A percentile compares a stretch with the other conserved stretches of the same genome.
Evolutionary conservation across 2,888 invertebrate species (phyloP).

Genomic region (Sinodicranocentrus sp.): DNA sequence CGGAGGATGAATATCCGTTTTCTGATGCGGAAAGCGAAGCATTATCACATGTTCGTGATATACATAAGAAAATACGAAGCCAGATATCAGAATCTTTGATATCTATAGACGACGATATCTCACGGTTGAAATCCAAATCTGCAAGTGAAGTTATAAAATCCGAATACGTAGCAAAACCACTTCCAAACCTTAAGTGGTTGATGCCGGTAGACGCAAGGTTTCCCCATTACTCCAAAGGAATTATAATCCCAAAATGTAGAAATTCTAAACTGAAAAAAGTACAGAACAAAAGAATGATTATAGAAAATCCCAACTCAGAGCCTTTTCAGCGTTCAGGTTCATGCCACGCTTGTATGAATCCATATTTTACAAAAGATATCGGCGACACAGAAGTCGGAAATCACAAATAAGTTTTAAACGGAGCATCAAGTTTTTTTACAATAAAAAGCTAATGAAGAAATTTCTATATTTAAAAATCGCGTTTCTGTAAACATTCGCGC

Average conservation of each 20-base stretch:
- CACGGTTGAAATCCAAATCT: conserved; percentile 3
- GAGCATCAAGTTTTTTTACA: not conserved
- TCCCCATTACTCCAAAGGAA: conserved; percentile 21
- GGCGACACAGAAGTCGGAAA: too few relatives aligned
- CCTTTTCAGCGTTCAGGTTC: not conserved
- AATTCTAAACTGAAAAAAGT: not conserved
- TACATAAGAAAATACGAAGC: not conserved
- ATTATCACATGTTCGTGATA: conserved; percentile 9
- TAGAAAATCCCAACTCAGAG: not conserved
- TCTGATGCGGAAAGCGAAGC: not conserved
- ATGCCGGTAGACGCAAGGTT: conserved; percentile 41
- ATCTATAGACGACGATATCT: conserved; percentile 23
- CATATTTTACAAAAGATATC: not conserved
- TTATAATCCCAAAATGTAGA: conserved; percentile 41
- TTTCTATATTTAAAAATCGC: too few relatives aligned
- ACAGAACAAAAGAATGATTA: not conserved
- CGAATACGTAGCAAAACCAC: not conserved
- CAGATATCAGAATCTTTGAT: conserved; percentile 11
- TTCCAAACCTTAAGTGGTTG: conserved; percentile 31
- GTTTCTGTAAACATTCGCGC: too few relatives aligned
- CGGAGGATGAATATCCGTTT: not conserved
- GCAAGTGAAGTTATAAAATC: not conserved
- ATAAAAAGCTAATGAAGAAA: too few relatives aligned
- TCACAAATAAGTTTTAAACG: too few relatives aligned
- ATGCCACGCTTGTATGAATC: not conserved